Evolutionary conservation across 2,113 vertebrate genomes (phyloP).

Genomic region (Accipiter virgatus): DNA sequence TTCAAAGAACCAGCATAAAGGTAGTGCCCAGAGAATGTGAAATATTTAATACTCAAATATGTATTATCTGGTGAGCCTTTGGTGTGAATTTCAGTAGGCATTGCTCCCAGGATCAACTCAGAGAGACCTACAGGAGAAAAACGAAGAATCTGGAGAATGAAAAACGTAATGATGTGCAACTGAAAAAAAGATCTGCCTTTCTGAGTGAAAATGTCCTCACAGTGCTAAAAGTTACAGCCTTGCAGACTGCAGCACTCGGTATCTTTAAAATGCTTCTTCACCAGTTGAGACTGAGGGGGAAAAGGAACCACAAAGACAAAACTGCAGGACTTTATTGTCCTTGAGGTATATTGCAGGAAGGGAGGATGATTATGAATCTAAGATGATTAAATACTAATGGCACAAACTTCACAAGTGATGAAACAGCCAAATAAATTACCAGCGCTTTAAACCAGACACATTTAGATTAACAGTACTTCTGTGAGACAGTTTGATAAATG

Average conservation of each 20-base stretch:
- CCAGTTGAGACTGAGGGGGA: neutral
- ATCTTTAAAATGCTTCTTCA: neutral
- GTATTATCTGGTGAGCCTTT: neutral
- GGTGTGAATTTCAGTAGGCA: neutral
- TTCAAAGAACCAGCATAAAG: neutral
- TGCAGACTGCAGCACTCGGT: neutral
- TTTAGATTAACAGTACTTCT: constrained; percentile 67
- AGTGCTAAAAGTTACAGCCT: neutral
- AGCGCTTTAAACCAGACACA: constrained; percentile 46
- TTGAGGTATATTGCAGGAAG: constrained; percentile 36
- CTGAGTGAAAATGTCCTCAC: neutral
- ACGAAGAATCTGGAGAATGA: neutral
- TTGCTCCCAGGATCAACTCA: neutral
- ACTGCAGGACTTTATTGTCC: neutral
- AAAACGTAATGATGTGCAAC: neutral
- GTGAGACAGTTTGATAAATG: constrained; percentile 66
- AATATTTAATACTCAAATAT: neutral
- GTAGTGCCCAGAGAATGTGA: neutral
- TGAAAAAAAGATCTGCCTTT: neutral
- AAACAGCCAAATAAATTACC: constrained; percentile 64
- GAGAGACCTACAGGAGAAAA: neutral
- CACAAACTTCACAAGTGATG: constrained; percentile 64
- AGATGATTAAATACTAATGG: constrained; percentile 70
- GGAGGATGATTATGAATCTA: constrained; percentile 56
- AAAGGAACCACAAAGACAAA: neutral